Conservation (phyloP, 2,797 vertebrate species). For the Protosalanx chinensis region DNA sequence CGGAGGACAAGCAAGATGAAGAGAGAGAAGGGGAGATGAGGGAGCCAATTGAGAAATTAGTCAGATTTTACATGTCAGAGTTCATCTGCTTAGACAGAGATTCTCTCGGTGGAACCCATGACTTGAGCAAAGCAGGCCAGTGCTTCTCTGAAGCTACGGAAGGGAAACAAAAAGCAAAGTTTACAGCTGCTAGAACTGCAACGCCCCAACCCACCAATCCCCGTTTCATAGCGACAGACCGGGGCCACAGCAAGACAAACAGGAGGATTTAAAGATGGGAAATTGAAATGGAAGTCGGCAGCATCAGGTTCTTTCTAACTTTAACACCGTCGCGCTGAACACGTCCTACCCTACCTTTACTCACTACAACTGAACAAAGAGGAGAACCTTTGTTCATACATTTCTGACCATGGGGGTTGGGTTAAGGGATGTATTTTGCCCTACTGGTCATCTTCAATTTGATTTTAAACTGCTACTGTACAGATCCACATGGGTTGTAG, state of each 20-base stretch:
- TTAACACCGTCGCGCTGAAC: slow-evolving; percentile 24
- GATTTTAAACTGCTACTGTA: background rate
- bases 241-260: slow-evolving; percentile 21
- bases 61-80: slow-evolving; percentile 12
- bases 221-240: slow-evolving; percentile 34
- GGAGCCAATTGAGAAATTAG: background rate
- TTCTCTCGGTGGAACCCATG: slow-evolving; percentile 17
- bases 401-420: background rate
- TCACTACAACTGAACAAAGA: slow-evolving; percentile 36
- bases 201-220: slow-evolving; percentile 36
- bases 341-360: slow-evolving; percentile 30
- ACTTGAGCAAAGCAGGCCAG: slow-evolving; percentile 14
- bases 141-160: slow-evolving; percentile 20
- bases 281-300: slow-evolving; percentile 39
- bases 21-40: background rate
- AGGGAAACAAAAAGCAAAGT: background rate
- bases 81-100: slow-evolving; percentile 22
- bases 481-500: slow-evolving; percentile 9
- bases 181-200: slow-evolving; percentile 34
- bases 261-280: slow-evolving; percentile 33
- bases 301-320: slow-evolving; percentile 37
- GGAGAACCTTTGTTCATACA: slow-evolving; percentile 20
- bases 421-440: background rate
- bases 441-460: background rate
- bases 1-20: background rate